Conservation (phyloP, 1,140 invertebrate species). For the Theocolax elegans region DNA sequence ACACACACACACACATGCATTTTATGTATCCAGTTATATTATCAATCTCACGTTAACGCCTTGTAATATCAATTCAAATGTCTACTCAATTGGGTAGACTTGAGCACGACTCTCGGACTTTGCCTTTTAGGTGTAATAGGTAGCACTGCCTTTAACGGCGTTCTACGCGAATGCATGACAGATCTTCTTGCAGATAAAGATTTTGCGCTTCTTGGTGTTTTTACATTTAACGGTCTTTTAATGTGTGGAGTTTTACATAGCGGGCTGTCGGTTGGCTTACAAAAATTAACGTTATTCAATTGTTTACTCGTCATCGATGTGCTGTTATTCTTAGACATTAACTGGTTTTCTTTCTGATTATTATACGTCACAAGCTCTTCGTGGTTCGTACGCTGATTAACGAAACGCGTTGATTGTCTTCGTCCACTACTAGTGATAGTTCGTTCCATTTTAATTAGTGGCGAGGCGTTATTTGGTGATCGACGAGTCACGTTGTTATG, state of each 20-base stretch:
- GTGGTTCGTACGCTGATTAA: neutral
- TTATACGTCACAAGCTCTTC: neutral
- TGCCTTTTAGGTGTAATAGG: constrained; percentile 61
- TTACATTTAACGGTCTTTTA: constrained; percentile 60
- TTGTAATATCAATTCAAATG: constrained; percentile 44
- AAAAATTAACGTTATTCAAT: constrained; percentile 38
- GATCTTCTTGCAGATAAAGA: constrained; percentile 53
- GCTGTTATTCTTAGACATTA: neutral
- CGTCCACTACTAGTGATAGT: constrained; percentile 12
- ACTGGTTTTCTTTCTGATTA: constrained; percentile 24
- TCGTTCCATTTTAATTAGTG: constrained; percentile 44
- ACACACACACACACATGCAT: neutral
- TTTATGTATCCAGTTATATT: constrained; percentile 5
- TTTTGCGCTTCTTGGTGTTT: constrained; percentile 61
- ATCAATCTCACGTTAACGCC: too few relatives aligned
- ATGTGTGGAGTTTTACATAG: constrained; percentile 61
- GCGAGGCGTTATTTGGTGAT: constrained; percentile 23
- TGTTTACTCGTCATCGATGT: neutral
- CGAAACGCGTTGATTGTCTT: constrained; percentile 26
- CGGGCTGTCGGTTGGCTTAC: constrained; percentile 45
- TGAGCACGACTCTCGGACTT: constrained; percentile 57
- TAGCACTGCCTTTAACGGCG: constrained; percentile 61
- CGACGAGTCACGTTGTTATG: constrained; percentile 24
- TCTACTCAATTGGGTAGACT: constrained; percentile 49
- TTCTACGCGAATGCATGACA: constrained; percentile 55